These are phyloP conservation scores for Pavo muticus DNA, from an alignment of 2,113 vertebrate species.

Conservation along the genomic window DNA sequence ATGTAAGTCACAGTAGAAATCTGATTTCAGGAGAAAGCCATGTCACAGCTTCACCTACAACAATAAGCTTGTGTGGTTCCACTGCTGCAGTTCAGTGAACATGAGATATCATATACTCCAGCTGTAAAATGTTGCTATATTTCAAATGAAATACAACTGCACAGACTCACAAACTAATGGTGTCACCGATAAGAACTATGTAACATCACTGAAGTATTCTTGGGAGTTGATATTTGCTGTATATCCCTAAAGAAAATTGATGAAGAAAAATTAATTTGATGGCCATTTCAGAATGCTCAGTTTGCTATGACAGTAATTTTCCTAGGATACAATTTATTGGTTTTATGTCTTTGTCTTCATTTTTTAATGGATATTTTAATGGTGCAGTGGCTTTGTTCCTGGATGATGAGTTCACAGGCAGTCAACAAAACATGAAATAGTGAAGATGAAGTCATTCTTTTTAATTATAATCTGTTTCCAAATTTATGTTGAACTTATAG, in stretches of 20 bases:
- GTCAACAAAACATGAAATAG: neutral
- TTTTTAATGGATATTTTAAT: neutral
- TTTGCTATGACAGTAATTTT: neutral
- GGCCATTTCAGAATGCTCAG: neutral
- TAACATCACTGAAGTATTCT: neutral
- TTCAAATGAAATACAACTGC: neutral
- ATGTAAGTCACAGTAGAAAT: neutral
- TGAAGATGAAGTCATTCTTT: neutral
- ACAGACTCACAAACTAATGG: neutral
- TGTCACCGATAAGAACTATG: neutral
- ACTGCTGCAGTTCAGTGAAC: neutral
- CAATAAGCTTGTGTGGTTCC: neutral
- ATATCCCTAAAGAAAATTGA: neutral
- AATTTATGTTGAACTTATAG: neutral
- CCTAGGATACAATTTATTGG: neutral
- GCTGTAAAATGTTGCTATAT: neutral
- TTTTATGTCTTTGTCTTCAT: neutral
- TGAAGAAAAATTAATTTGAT: neutral
- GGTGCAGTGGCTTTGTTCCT: neutral
- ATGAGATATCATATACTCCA: neutral
- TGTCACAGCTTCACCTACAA: neutral
- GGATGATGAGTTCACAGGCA: neutral
- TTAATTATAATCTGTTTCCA: neutral
- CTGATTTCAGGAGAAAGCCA: neutral
- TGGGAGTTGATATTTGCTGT: neutral